A percentile compares a stretch with the other conserved stretches of the same genome.
Evolutionary conservation across 2,113 vertebrate genomes (phyloP).

Genomic region (Steatornis caripensis): DNA sequence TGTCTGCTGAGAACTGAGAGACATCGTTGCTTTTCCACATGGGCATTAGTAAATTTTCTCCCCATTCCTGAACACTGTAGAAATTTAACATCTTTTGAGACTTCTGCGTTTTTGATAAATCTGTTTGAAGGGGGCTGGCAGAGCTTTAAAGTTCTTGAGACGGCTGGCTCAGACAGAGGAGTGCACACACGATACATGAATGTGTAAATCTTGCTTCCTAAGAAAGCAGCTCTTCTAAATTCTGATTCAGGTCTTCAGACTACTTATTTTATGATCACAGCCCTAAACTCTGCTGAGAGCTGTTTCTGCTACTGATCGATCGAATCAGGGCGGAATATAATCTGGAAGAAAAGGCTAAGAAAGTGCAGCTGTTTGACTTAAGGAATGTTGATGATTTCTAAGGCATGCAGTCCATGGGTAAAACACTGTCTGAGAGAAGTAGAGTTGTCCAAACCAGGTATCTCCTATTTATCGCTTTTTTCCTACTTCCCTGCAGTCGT

Average conservation of each 20-base stretch:
- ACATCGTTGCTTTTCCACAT: background rate
- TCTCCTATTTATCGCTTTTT: background rate
- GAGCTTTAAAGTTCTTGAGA: background rate
- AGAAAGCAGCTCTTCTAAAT: background rate
- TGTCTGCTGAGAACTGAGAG: background rate
- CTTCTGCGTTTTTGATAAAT: background rate
- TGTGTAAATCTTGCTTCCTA: background rate
- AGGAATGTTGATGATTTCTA: background rate
- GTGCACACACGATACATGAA: background rate
- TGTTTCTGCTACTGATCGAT: background rate
- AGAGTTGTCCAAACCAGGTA: background rate
- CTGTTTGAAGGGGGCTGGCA: background rate
- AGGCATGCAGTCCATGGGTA: background rate
- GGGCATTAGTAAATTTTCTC: background rate
- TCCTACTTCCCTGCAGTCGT: background rate
- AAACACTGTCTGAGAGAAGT: background rate
- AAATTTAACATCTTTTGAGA: background rate
- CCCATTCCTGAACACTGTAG: background rate
- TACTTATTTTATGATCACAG: background rate
- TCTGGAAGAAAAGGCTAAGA: background rate
- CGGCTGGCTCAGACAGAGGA: background rate
- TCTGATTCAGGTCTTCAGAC: background rate
- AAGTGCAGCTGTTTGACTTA: background rate
- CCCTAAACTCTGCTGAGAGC: background rate
- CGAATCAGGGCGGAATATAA: background rate